Evolutionary conservation across 37 sponge, comb jelly and placozoan genomes (phyloP).

Genomic region (Halisarca cf. caerulea): DNA sequence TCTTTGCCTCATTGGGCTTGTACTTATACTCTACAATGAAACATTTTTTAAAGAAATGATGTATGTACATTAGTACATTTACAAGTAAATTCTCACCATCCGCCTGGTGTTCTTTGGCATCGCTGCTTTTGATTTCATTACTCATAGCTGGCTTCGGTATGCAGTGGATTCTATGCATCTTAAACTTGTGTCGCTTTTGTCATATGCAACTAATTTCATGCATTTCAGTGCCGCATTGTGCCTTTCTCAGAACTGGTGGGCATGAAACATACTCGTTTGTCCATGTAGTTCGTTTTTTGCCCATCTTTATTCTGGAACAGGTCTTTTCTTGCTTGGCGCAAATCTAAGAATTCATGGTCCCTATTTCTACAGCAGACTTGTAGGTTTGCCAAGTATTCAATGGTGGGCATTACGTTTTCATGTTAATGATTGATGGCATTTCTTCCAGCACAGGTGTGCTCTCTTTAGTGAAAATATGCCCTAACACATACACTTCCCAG

Average conservation of each 20-base stretch:
- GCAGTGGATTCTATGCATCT: neutral
- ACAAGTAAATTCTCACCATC: too few species aligned
- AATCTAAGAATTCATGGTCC: neutral
- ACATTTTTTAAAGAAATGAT: too few species aligned
- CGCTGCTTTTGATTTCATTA: neutral
- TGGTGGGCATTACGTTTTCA: neutral
- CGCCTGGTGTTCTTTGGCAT: too few species aligned
- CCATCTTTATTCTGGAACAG: neutral
- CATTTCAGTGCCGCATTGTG: neutral
- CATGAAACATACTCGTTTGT: neutral
- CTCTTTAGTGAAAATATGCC: neutral
- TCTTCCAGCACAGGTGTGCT: neutral
- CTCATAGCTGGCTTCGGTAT: neutral
- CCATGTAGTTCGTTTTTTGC: neutral
- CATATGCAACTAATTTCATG: neutral
- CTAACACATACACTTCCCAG: neutral
- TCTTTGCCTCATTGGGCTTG: too few species aligned
- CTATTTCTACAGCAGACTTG: neutral
- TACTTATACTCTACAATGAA: too few species aligned
- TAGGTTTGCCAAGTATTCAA: neutral
- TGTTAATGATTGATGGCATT: neutral
- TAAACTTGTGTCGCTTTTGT: neutral
- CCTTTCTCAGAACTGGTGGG: neutral
- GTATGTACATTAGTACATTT: too few species aligned
- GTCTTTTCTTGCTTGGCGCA: slow-evolving; percentile 1